These are phyloP conservation scores for Enteromius trimaculatus DNA, from an alignment of 2,797 vertebrate species.

Conservation along the genomic window DNA sequence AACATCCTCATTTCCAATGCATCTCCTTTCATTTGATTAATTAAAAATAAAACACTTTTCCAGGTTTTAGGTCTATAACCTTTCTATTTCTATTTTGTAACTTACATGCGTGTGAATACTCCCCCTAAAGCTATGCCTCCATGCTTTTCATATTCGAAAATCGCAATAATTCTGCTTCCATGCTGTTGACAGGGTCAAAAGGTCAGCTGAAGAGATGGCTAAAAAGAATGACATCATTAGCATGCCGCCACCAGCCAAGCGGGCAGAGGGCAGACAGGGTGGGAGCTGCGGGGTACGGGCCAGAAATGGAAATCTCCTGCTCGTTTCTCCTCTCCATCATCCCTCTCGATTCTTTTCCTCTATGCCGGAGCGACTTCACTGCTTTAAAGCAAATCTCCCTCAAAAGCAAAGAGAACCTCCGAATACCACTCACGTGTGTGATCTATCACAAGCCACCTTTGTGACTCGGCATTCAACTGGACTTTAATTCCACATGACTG, in stretches of 20 bases:
- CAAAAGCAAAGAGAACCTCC: neutral
- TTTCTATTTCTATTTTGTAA: neutral
- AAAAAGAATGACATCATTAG: conserved; percentile 70
- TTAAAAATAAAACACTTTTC: neutral
- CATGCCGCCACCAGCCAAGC: conserved; percentile 60
- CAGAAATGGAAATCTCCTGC: conserved; percentile 59
- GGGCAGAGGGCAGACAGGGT: conserved; percentile 59
- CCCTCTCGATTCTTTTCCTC: conserved; percentile 4
- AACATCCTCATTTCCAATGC: neutral
- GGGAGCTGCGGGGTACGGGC: conserved; percentile 60
- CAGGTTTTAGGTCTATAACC: neutral
- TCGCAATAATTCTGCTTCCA: conserved; percentile 47
- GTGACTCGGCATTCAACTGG: neutral
- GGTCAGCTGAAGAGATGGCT: conserved; percentile 62
- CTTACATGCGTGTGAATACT: too few relatives aligned
- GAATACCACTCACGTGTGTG: neutral
- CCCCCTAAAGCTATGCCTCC: neutral
- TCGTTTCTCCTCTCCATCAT: conserved; percentile 4
- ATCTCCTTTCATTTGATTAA: neutral
- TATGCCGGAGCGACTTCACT: neutral
- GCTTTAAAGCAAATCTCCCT: conserved; percentile 27
- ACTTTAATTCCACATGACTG: conserved; percentile 6
- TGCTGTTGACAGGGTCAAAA: conserved; percentile 60
- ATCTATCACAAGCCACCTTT: neutral
- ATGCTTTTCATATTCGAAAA: conserved; percentile 6